A percentile compares a stretch with the other conserved stretches of the same genome.
These are phyloP conservation scores for Bombus sibiricus DNA, from an alignment of 1,140 invertebrate genomes.

Conservation along the genomic window DNA sequence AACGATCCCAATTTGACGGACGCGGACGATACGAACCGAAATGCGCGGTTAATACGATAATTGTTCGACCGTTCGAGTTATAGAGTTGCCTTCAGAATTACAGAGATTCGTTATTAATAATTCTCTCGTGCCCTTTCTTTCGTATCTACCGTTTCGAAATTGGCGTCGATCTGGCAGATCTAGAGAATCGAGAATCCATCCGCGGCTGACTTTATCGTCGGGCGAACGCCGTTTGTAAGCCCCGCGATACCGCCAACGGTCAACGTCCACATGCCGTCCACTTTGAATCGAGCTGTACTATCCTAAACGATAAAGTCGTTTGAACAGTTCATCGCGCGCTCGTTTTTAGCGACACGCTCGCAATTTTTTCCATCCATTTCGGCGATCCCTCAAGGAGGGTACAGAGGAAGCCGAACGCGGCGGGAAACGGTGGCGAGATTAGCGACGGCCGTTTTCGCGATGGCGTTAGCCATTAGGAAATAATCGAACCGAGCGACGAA, in stretches of 20 bases:
- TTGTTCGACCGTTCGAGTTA: background rate
- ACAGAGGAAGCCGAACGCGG: background rate
- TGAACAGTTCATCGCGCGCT: constrained; percentile 31
- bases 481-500: constrained; percentile 71
- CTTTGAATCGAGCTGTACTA: background rate
- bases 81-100: no score
- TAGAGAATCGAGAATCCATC: no score
- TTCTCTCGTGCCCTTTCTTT: no score
- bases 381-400: background rate
- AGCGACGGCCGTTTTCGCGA: constrained; percentile 61
- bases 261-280: no score
- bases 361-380: constrained; percentile 2
- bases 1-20: background rate
- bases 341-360: constrained; percentile 22
- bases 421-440: constrained; percentile 42
- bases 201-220: no score
- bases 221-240: no score
- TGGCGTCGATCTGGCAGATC: no score
- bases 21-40: background rate
- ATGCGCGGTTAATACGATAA: background rate
- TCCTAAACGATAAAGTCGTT: constrained; percentile 34
- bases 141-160: no score
- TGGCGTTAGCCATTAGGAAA: constrained; percentile 69
- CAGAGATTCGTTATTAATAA: no score
- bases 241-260: no score